Percentiles rank a stretch among this genome's conserved stretches.
phyloP scores from a whole-genome alignment of 1,140 invertebrate genomes.

The Diprion similis region DNA sequence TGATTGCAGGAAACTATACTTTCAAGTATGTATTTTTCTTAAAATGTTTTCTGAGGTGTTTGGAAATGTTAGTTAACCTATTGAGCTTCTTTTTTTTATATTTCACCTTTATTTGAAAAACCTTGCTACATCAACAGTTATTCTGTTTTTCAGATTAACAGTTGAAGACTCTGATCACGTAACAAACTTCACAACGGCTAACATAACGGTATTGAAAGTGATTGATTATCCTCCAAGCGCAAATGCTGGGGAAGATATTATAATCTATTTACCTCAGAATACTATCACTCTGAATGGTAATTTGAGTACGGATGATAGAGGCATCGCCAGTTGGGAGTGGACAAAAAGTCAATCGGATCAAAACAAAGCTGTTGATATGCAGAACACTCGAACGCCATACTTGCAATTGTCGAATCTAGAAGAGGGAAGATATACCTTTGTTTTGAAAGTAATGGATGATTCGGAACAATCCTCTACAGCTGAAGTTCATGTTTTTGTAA shows the following conservation, averaged over 20 bases:
- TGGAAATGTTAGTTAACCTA: neutral
- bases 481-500: slow-evolving; percentile 92
- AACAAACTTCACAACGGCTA: slow-evolving; percentile 85
- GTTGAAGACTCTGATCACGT: slow-evolving; percentile 91
- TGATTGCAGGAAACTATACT: slow-evolving; percentile 89
- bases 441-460: slow-evolving; percentile 90
- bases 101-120: slow-evolving; percentile 13
- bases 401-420: slow-evolving; percentile 87
- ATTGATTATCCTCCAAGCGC: slow-evolving; percentile 95
- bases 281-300: slow-evolving; percentile 90
- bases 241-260: slow-evolving; percentile 89
- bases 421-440: slow-evolving; percentile 93
- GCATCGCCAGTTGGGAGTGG: slow-evolving; percentile 94
- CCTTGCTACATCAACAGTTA: slow-evolving; percentile 11
- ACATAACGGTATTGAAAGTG: slow-evolving; percentile 89
- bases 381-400: slow-evolving; percentile 89
- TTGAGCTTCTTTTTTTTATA: slow-evolving; percentile 11
- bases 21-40: slow-evolving; percentile 71
- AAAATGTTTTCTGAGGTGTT: neutral
- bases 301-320: slow-evolving; percentile 90
- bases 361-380: slow-evolving; percentile 91
- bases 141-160: slow-evolving; percentile 69
- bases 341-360: slow-evolving; percentile 86
- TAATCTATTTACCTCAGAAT: slow-evolving; percentile 90
- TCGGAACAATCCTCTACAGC: slow-evolving; percentile 86